Conservation (phyloP, 2,113 vertebrate genomes). For the Nicator chloris region DNA sequence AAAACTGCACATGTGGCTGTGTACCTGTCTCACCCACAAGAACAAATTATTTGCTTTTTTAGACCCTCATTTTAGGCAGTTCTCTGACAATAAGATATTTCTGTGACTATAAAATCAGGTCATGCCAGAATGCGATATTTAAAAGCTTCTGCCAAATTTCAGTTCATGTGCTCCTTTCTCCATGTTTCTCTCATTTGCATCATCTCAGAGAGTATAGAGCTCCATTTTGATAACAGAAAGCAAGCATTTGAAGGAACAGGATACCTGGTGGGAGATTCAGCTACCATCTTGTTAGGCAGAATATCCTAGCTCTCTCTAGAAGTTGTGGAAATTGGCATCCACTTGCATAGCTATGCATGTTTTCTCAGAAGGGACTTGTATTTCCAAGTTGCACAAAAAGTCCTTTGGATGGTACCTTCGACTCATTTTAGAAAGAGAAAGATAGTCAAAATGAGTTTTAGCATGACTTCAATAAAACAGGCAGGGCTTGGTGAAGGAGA, state of each 20-base stretch:
- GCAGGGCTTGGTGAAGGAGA: neutral
- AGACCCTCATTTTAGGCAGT: neutral
- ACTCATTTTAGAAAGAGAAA: neutral
- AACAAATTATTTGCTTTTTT: neutral
- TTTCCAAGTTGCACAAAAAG: neutral
- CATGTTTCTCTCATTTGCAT: neutral
- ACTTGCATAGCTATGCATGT: neutral
- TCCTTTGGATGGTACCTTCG: neutral
- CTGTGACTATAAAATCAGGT: neutral
- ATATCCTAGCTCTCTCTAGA: neutral
- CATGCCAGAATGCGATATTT: neutral
- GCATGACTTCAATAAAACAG: neutral
- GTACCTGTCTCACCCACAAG: neutral
- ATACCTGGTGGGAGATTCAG: neutral
- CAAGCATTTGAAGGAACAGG: neutral
- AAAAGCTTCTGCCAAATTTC: neutral
- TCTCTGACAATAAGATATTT: neutral
- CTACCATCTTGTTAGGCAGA: neutral
- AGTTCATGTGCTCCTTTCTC: neutral
- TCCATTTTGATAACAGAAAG: neutral
- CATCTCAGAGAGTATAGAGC: neutral
- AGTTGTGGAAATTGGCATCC: neutral
- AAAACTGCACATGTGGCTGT: accelerated
- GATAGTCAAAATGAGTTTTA: neutral
- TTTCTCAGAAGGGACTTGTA: neutral